Evolutionary conservation across 2,113 vertebrate species (phyloP), one percentile per base, ranked within the genome.

Genomic region (Crotalus helleri): DNA sequence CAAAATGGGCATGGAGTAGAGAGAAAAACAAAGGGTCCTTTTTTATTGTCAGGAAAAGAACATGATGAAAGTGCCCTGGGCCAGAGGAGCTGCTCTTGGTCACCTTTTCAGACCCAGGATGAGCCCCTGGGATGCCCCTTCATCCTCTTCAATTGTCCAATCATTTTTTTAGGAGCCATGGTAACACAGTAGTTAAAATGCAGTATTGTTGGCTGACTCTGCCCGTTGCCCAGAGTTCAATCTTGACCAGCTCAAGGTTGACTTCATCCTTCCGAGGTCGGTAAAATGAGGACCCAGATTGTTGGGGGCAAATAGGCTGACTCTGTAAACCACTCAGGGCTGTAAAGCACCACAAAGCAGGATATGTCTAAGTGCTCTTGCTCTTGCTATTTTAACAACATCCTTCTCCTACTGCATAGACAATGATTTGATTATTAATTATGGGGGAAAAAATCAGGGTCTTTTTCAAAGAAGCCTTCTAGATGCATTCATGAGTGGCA

Each of bases 101-200:
- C 85, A 3, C 33, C 39, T 21, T 5, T 59, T 33, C 21, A 23
- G n/a, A 81, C 2, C 88, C 44, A 49, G 1, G 5, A 46, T 58
- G 4, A 39, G 10, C 46, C 17, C 13, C 1, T 59, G n/a, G 13
- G 86, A 53, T 1, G 1, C 69, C 39, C 1, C 13, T 93, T 58
- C 0, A 39, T 39, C 64, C 81, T 0, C 0, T 29, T 86, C 12
- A n/a, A 3, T 7, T 53, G 23, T 29, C 69, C 0, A 0, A 0
- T 0, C 1, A 53, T 12, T 12, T 64, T 51, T 64, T 64, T 29
- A 64, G 59, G 26, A 64, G 26, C 3, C 1, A 1, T 29, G 26
- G 59, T 61, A 9, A 24, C 1, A 1, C 9, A 61, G 24, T 61
- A 26, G 9, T 29, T 64, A 29, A 29, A 64, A 64, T 64, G 26